phyloP scores from a whole-genome alignment of 2,888 invertebrate genomes.

The Uloborus plumipes region DNA sequence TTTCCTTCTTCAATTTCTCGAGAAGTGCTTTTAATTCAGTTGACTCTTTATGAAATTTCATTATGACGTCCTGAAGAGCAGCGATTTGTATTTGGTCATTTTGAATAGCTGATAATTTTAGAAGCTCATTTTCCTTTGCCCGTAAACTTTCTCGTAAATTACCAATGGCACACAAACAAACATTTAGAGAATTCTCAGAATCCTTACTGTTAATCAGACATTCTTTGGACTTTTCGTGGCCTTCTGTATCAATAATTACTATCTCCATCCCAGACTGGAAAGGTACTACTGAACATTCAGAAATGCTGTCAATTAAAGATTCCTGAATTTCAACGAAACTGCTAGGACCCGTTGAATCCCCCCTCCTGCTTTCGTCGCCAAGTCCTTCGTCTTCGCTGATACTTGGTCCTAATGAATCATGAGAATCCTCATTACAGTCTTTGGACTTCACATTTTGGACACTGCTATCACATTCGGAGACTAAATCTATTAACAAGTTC shows the following conservation, averaged over 20 bases:
- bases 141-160: conserved; percentile 39
- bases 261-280: conserved; percentile 22
- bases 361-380: conserved; percentile 63
- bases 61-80: conserved; percentile 34
- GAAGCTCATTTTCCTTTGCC: conserved; percentile 53
- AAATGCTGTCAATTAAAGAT: conserved; percentile 6
- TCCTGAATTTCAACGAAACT: conserved; percentile 62
- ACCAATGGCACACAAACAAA: conserved; percentile 52
- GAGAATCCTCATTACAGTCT: conserved; percentile 21
- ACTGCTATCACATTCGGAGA: background rate
- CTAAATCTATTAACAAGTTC: background rate
- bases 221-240: conserved; percentile 9
- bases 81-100: conserved; percentile 51
- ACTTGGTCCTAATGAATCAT: conserved; percentile 43
- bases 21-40: conserved; percentile 73
- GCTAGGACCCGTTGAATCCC: conserved; percentile 64
- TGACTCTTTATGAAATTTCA: conserved; percentile 72
- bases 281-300: conserved; percentile 1
- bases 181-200: conserved; percentile 33
- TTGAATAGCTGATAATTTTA: conserved; percentile 41
- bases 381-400: conserved; percentile 65
- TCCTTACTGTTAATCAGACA: conserved; percentile 21
- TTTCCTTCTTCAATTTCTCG: conserved; percentile 48
- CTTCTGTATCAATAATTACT: conserved; percentile 44
- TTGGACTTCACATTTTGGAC: background rate